Base-by-base conservation (phyloP, 2,888 invertebrate genomes). In the Mylabris sibirica region DNA sequence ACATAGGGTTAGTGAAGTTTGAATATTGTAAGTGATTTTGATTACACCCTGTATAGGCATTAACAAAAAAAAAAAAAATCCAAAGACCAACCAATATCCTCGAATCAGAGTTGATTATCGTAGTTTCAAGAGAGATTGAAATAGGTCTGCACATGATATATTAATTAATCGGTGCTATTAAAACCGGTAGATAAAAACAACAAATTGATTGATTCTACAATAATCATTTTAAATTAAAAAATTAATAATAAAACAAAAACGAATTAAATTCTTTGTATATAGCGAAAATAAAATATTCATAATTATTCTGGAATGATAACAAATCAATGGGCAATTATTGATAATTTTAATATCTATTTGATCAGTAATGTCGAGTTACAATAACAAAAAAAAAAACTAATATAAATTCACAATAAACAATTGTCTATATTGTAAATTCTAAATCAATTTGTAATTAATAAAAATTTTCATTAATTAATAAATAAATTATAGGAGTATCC, bases 261-360 rank as follows among this genome's bases (percentile, higher is more conserved):
- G 17, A 49, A 49, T 49, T 49, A 49, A 49, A 49, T 49, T 49
- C 1, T 5, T 2, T 49, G 49, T 49, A 49, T 49, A 20, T 49
- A 4, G 17, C 17, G 41, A 2, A 20, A 49, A 49, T 49, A 20
- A 49, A 49, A 20, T 49, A 49, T 49, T 22, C 17, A 22, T 20
- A 49, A 49, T 49, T 20, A 49, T 49, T 49, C 20, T 49, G 20
- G 11, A 49, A 49, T 20, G 20, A 49, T 22, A 49, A 49, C 49
- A 20, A 49, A 49, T 49, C 49, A 49, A 49, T 49, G 49, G 17
- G 49, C 49, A 49, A 49, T 49, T 49, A 49, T 8, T 49, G 49
- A 49, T 49, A 49, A 20, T 49, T 49, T 49, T 20, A 49, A 49
- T 49, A 49, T 44, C 44, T 49, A 20, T 20, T 49, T 49, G 49